Evolutionary conservation across 2,888 invertebrate species (phyloP).

Genomic region (Nomada flava): DNA sequence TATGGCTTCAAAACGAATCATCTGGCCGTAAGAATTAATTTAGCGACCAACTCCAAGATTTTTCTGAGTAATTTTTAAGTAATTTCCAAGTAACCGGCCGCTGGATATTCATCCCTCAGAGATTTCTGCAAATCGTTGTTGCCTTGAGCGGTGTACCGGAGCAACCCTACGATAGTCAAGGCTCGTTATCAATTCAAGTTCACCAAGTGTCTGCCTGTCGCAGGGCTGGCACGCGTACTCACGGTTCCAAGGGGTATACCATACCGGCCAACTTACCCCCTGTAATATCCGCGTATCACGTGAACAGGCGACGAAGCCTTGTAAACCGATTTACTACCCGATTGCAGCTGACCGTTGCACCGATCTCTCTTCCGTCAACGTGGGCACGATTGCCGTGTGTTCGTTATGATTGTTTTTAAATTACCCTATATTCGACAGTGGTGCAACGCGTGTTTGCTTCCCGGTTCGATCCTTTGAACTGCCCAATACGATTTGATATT

Average conservation of each 20-base stretch:
- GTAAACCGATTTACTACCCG: conserved; percentile 60
- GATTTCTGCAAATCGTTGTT: conserved; percentile 25
- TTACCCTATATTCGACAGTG: background rate
- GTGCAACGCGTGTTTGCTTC: no score
- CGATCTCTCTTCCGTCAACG: conserved; percentile 5
- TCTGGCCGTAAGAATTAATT: no score
- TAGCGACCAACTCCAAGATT: no score
- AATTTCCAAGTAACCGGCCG: conserved; percentile 1
- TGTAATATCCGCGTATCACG: conserved; percentile 48
- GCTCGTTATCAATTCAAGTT: conserved; percentile 68
- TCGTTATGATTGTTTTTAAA: conserved; percentile 48
- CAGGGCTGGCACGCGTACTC: conserved; percentile 39
- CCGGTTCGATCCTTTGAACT: no score
- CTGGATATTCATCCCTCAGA: conserved; percentile 35
- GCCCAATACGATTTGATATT: no score
- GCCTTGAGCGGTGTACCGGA: conserved; percentile 56
- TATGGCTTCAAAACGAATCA: no score
- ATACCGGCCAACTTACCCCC: background rate
- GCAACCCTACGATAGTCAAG: conserved; percentile 71
- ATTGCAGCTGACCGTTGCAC: conserved; percentile 14
- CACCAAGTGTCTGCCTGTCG: conserved; percentile 55
- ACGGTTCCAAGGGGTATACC: conserved; percentile 16
- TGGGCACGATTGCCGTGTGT: background rate
- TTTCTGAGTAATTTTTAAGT: background rate
- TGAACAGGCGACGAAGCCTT: conserved; percentile 40